Evolutionary conservation across 2,888 invertebrate species (phyloP).

Genomic region (Cantharis flavilabris): DNA sequence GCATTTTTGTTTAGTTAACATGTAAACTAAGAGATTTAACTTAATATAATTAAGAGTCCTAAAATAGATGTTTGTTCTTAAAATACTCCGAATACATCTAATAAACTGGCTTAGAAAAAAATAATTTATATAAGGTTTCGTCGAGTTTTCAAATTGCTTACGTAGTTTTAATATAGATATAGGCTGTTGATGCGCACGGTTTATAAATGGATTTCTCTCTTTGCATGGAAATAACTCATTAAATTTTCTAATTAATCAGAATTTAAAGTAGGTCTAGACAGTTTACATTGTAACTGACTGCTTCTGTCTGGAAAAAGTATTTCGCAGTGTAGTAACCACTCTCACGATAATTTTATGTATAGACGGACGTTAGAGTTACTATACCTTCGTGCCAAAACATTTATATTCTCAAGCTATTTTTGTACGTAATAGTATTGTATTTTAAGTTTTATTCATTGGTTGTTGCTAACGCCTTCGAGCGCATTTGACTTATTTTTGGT

Average conservation of each 20-base stretch:
- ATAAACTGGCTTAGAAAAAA: not conserved
- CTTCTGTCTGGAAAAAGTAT: not conserved
- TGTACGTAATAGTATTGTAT: not conserved
- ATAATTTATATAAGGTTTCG: not conserved
- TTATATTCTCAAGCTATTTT: not conserved
- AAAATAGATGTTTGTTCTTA: not conserved
- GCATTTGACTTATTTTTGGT: not conserved
- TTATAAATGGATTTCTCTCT: not conserved
- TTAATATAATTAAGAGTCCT: not conserved
- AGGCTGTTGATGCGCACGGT: not conserved
- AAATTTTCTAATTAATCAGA: not conserved
- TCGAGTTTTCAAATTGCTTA: not conserved
- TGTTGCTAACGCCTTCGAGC: not conserved
- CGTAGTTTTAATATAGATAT: not conserved
- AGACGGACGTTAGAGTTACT: not conserved
- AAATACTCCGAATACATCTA: not conserved
- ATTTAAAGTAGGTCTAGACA: not conserved
- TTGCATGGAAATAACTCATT: not conserved
- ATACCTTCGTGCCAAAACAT: not conserved
- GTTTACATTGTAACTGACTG: not conserved
- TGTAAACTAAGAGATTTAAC: not conserved
- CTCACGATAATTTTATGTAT: not conserved
- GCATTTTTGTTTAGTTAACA: not conserved
- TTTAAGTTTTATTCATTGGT: not conserved
- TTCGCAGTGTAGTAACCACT: not conserved